A percentile compares a stretch with the other conserved stretches of the same genome.
Conservation (phyloP, 64 coral and sea anemone genomes). For the Stylophora pistillata region DNA sequence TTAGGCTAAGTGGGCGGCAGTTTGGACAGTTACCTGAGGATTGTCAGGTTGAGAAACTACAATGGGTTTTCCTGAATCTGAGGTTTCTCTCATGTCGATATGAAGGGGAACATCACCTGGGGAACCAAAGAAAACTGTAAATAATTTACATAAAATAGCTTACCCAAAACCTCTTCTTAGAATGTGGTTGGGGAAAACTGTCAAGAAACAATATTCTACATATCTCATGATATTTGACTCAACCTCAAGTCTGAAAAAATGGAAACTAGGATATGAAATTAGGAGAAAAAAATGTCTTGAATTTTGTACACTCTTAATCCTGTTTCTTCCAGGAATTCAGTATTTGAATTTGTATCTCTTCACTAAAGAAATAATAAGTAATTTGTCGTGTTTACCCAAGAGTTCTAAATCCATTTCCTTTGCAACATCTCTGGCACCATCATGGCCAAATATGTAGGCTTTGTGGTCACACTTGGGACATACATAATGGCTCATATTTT, state of each 20-base stretch:
- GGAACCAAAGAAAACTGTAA: not conserved
- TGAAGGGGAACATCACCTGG: slow-evolving; percentile 89
- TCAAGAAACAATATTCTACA: too few relatives aligned
- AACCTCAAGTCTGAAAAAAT: too few relatives aligned
- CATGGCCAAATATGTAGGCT: slow-evolving; percentile 92
- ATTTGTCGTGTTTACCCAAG: slow-evolving; percentile 45
- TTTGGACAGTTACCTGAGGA: slow-evolving; percentile 83
- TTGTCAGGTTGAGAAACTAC: slow-evolving; percentile 81
- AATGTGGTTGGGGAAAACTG: too few relatives aligned
- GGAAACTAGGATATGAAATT: too few relatives aligned
- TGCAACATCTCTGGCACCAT: slow-evolving; percentile 77
- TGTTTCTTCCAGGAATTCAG: too few relatives aligned
- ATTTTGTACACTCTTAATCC: too few relatives aligned
- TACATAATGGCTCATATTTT: slow-evolving; percentile 99
- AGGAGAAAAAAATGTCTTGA: too few relatives aligned
- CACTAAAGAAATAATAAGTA: not conserved
- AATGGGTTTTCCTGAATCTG: slow-evolving; percentile 84
- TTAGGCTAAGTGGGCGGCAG: too few relatives aligned
- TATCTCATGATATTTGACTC: too few relatives aligned
- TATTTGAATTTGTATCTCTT: not conserved
- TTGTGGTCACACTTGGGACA: slow-evolving; percentile 93
- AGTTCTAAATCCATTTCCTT: slow-evolving; percentile 86
- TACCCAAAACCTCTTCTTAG: too few relatives aligned
- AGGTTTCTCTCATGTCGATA: slow-evolving; percentile 91
- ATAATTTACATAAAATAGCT: too few relatives aligned